Base-by-base conservation (phyloP, 1,140 invertebrate genomes). In the Uloborus diversus region DNA sequence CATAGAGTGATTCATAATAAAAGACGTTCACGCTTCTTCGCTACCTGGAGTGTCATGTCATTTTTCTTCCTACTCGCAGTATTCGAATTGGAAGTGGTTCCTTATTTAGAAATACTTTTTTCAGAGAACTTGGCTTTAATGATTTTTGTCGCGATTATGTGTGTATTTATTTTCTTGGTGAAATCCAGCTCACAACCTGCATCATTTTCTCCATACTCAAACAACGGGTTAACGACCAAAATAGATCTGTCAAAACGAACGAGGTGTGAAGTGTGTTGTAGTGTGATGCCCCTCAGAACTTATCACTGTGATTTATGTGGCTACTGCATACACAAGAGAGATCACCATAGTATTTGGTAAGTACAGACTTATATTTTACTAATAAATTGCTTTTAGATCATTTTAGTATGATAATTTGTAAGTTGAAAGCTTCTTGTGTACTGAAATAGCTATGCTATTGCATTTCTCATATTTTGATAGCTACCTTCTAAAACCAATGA, bases 11-110 rank as follows among this genome's bases (percentile, higher is more conserved):
- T 80, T 7, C 23, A 33, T 4, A 17, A 4, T 9, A 35, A 80
- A 65, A 56, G 11, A 13, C 33, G 35, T 17, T 56, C 79, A 7
- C 27, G 57, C n/a, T 73, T 80, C 17, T 80, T 71, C 57, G 25
- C 73, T 32, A 49, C 30, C 9, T 81, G 73, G 73, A 64, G 61
- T 27, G 17, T 62, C 25, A 35, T 69, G 17, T 70, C 56, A 4
- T 70, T 81, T 32, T 68, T 78, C 23, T 78, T 81, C 28, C 20
- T 81, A 1, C 42, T 76, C 9, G 64, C 49, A 11, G 66, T 81
- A 17, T 81, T 81, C 56, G 71, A 81, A 65, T 56, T 81, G n/a
- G 80, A 81, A 70, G 80, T 81, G 9, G 80, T 81, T 1, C 80
- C 80, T 1, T 81, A 81, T 70, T 59, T 81, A 53, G 80, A 81